Evolutionary conservation across 1,140 invertebrate species (phyloP).

Genomic region (Brachionus asplanchnoidis): DNA sequence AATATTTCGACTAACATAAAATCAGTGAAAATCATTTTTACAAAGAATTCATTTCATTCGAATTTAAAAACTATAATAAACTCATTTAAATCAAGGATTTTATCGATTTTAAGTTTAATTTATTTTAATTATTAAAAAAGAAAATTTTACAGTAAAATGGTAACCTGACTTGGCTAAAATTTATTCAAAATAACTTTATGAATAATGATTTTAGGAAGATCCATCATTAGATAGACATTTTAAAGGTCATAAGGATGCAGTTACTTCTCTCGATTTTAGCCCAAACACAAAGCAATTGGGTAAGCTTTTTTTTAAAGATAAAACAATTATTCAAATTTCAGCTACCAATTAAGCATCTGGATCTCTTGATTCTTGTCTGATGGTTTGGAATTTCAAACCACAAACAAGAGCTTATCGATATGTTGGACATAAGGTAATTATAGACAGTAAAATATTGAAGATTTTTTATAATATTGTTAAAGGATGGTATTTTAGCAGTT

Average conservation of each 20-base stretch:
- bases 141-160: background rate
- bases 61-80: too few relatives aligned
- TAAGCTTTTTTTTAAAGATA: slow-evolving; percentile 42
- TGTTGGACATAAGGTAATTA: slow-evolving; percentile 55
- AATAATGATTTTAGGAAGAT: slow-evolving; percentile 50
- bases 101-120: too few relatives aligned
- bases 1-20: background rate
- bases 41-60: background rate
- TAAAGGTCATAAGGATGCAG: slow-evolving; percentile 69
- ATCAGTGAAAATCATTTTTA: background rate
- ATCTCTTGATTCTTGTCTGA: slow-evolving; percentile 69
- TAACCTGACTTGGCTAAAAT: background rate
- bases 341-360: slow-evolving; percentile 61
- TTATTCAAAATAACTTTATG: background rate
- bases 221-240: slow-evolving; percentile 71
- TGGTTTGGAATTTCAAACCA: slow-evolving; percentile 72
- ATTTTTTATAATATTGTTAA: slow-evolving; percentile 35
- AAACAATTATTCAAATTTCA: background rate
- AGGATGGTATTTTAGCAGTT: slow-evolving; percentile 61
- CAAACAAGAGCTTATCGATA: slow-evolving; percentile 59
- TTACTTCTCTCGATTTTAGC: slow-evolving; percentile 72
- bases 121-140: too few relatives aligned
- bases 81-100: too few relatives aligned
- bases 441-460: background rate
- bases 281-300: slow-evolving; percentile 69